A percentile compares a stretch with the other conserved stretches of the same genome.
Conservation (phyloP, 2,113 vertebrate genomes). For the Benitochromis conjunctus region DNA sequence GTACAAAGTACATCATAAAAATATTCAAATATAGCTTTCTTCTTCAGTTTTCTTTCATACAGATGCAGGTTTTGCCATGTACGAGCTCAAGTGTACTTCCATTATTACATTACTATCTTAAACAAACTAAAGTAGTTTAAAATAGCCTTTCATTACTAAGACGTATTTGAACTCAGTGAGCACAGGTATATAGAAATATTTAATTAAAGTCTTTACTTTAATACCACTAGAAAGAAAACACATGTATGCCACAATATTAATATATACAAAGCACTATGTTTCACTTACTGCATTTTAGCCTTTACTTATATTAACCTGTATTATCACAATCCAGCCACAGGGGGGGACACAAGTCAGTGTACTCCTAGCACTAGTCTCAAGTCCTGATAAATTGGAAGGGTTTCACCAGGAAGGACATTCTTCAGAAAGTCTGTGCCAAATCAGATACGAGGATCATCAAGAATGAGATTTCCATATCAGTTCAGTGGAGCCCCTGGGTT, state of each 20-base stretch:
- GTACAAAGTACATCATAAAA: not conserved
- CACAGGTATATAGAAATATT: not conserved
- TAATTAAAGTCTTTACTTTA: not conserved
- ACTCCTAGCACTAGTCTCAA: not conserved
- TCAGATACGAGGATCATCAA: not conserved
- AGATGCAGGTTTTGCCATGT: not conserved
- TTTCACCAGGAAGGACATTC: not conserved
- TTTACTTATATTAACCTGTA: not conserved
- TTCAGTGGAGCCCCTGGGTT: not conserved
- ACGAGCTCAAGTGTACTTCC: not conserved
- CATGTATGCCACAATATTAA: not conserved
- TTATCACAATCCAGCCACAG: not conserved
- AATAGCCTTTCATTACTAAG: not conserved
- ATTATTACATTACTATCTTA: not conserved
- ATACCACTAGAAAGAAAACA: not conserved
- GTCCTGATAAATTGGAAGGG: not conserved
- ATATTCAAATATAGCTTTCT: not conserved
- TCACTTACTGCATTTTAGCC: not conserved
- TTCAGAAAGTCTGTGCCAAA: not conserved
- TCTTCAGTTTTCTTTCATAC: not conserved
- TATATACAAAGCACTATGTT: not conserved
- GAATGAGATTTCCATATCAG: not conserved
- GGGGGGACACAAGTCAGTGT: not conserved
- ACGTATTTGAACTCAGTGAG: not conserved
- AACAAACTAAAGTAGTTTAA: not conserved